A percentile compares a stretch with the other conserved stretches of the same genome.
Evolutionary conservation across 2,797 vertebrate species (phyloP).

Genomic region (Podargus strigoides): DNA sequence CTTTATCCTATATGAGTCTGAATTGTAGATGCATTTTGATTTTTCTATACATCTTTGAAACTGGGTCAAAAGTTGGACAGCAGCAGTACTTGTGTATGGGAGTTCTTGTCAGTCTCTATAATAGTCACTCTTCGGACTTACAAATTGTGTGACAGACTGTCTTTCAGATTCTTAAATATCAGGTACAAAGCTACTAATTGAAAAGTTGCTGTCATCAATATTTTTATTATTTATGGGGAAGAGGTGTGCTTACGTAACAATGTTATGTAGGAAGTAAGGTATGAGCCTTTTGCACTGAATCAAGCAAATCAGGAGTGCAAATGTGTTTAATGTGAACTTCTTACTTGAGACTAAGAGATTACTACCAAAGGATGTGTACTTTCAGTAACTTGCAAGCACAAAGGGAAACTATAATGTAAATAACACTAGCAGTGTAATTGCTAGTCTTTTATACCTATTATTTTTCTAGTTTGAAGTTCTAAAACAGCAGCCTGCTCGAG

Average conservation of each 20-base stretch:
- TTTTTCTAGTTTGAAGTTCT: constrained; percentile 34
- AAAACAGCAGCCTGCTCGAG: not conserved
- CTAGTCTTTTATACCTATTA: not conserved
- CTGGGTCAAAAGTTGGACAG: not conserved
- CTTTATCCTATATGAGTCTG: not conserved
- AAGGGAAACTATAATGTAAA: constrained; percentile 33
- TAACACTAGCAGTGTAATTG: constrained; percentile 1
- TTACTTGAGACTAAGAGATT: not conserved
- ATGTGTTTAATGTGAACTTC: not conserved
- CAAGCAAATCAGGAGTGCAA: not conserved
- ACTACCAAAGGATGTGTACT: constrained; percentile 15
- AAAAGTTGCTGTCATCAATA: not conserved
- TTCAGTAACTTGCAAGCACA: constrained; percentile 40
- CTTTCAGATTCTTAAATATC: not conserved
- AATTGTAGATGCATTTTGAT: not conserved
- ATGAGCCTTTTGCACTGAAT: not conserved
- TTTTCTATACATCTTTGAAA: not conserved
- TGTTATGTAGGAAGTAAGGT: not conserved
- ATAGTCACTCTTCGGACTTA: not conserved
- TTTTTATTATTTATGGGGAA: not conserved
- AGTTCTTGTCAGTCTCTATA: not conserved
- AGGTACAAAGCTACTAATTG: not conserved
- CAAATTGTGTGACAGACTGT: not conserved
- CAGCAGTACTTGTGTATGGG: not conserved
- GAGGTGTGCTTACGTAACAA: not conserved